Conservation (phyloP, 2,113 vertebrate species). For the Corythornis madagascariensis region DNA sequence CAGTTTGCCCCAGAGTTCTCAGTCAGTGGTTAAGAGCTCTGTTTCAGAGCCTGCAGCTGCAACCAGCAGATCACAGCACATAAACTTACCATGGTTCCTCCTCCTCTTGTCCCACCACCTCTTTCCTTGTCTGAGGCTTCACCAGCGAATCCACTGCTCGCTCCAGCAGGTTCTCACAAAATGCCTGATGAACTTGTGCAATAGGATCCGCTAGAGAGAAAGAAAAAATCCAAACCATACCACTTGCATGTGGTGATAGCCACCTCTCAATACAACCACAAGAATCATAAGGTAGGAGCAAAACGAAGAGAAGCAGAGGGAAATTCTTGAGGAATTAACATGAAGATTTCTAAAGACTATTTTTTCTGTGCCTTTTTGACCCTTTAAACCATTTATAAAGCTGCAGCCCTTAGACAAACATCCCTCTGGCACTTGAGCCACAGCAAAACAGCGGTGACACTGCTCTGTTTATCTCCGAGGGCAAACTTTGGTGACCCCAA, state of each 20-base stretch:
- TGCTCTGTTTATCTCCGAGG: background rate
- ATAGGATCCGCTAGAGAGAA: conserved; percentile 86
- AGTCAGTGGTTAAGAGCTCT: accelerated
- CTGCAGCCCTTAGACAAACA: background rate
- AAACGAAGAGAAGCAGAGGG: background rate
- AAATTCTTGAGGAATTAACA: background rate
- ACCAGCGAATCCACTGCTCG: conserved; percentile 90
- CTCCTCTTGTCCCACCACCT: conserved; percentile 67
- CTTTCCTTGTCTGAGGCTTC: conserved; percentile 82
- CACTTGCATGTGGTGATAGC: accelerated
- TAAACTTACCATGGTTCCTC: conserved; percentile 74
- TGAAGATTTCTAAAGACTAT: background rate
- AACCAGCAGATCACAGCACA: background rate
- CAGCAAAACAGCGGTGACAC: background rate
- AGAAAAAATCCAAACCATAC: background rate
- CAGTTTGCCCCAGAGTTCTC: background rate
- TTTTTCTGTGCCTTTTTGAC: background rate
- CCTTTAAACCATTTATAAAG: background rate
- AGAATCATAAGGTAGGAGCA: background rate
- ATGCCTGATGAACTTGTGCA: conserved; percentile 92
- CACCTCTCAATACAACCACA: background rate
- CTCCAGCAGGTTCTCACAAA: conserved; percentile 94
- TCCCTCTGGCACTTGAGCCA: background rate
- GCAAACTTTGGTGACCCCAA: background rate
- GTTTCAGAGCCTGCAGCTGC: background rate